Evolutionary conservation across 1,140 invertebrate species (phyloP).

Genomic region (Brachionus sp.): DNA sequence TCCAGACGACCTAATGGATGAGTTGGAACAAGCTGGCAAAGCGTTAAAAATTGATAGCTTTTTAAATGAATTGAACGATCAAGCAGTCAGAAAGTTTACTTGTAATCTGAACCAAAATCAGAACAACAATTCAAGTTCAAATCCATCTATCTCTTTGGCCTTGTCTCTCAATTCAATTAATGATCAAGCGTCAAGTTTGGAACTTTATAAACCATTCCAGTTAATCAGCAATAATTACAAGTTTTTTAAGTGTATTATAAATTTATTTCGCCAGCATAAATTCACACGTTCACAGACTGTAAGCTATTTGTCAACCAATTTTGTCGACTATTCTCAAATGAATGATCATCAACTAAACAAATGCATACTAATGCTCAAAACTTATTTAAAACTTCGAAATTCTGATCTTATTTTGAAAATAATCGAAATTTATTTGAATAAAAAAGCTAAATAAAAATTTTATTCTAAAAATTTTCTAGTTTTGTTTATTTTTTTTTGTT

Average conservation of each 20-base stretch:
- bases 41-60: not conserved
- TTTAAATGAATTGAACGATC: not conserved
- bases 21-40: not conserved
- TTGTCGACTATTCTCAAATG: slow-evolving; percentile 22
- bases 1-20: not conserved
- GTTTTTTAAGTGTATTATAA: slow-evolving; percentile 23
- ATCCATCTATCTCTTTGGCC: not conserved
- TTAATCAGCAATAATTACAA: not conserved
- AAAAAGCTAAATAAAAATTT: not conserved
- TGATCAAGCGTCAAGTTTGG: not conserved
- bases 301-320: not conserved
- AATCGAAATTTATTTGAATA: slow-evolving; percentile 40
- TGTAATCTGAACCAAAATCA: not conserved
- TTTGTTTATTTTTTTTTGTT: not conserved
- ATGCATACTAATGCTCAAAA: not conserved
- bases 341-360: not conserved
- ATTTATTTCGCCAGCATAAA: not conserved
- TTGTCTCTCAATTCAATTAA: not conserved
- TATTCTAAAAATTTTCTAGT: no score
- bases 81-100: not conserved
- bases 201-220: not conserved
- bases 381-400: slow-evolving; percentile 11
- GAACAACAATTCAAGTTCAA: not conserved
- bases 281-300: not conserved
- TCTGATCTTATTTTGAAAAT: slow-evolving; percentile 21